Evolutionary conservation across 2,888 invertebrate genomes (phyloP).

Genomic region (Lysandra coridon): DNA sequence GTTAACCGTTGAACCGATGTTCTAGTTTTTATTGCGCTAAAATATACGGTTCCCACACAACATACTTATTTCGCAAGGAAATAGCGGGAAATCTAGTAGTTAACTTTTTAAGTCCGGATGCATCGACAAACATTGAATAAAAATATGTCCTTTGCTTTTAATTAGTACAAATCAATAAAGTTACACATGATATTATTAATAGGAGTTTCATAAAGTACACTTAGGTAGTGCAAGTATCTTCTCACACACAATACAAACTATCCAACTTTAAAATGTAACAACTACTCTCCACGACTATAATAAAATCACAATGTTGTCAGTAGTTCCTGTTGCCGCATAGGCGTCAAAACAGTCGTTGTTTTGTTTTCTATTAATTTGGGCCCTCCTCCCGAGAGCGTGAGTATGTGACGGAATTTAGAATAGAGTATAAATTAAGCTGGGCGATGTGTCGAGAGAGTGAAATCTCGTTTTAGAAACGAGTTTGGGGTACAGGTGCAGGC

Average conservation of each 20-base stretch:
- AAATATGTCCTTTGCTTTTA: background rate
- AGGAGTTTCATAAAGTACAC: background rate
- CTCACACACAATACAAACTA: background rate
- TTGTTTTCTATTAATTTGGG: background rate
- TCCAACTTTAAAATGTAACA: background rate
- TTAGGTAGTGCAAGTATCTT: background rate
- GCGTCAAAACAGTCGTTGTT: background rate
- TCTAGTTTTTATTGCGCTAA: too few species aligned
- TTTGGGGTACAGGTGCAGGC: conserved; percentile 71
- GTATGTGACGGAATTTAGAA: conserved; percentile 22
- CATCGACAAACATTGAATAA: background rate
- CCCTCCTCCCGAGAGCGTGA: background rate
- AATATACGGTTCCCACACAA: too few species aligned
- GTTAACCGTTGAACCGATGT: too few species aligned
- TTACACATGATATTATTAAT: background rate
- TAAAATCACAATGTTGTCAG: background rate
- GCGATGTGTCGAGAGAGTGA: conserved; percentile 62
- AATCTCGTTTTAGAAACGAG: conserved; percentile 74
- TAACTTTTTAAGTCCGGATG: too few species aligned
- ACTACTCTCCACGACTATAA: background rate
- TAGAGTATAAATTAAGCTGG: conserved; percentile 41
- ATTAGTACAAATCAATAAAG: background rate
- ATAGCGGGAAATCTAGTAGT: too few species aligned
- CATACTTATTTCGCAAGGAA: too few species aligned
- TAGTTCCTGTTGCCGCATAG: background rate